Evolutionary conservation across 2,888 invertebrate genomes (phyloP).

Genomic region (Hesperia comma): DNA sequence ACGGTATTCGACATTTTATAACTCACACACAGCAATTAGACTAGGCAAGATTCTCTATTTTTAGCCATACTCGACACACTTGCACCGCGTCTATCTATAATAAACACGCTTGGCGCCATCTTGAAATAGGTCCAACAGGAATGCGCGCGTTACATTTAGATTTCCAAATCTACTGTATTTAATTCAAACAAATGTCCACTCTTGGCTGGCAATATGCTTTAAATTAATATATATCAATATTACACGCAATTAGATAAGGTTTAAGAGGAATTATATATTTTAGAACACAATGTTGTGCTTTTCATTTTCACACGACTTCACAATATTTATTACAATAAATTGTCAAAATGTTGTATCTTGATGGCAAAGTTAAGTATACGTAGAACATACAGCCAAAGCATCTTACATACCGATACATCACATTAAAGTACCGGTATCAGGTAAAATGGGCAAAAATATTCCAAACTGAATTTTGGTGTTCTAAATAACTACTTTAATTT

Average conservation of each 20-base stretch:
- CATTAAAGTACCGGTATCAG: too few relatives aligned
- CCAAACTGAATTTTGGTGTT: too few relatives aligned
- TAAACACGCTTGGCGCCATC: conserved; percentile 78
- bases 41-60: conserved; percentile 72
- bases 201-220: background rate
- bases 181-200: background rate
- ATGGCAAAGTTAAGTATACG: conserved; percentile 1
- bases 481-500: too few relatives aligned
- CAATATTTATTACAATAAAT: conserved; percentile 20
- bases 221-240: background rate
- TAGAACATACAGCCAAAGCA: conserved; percentile 9
- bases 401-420: background rate
- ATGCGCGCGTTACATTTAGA: conserved; percentile 25
- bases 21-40: conserved; percentile 54
- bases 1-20: conserved; percentile 82
- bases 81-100: conserved; percentile 74
- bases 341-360: conserved; percentile 9
- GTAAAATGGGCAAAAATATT: too few relatives aligned
- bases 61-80: conserved; percentile 68
- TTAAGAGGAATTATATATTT: background rate
- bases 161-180: background rate
- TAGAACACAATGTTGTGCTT: conserved; percentile 6
- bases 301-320: conserved; percentile 26
- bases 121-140: conserved; percentile 59
- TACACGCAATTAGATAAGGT: background rate